A percentile compares a stretch with the other conserved stretches of the same genome.
These are phyloP conservation scores for Dendrocopos noguchii DNA, from an alignment of 2,113 vertebrate species.

Conservation along the genomic window DNA sequence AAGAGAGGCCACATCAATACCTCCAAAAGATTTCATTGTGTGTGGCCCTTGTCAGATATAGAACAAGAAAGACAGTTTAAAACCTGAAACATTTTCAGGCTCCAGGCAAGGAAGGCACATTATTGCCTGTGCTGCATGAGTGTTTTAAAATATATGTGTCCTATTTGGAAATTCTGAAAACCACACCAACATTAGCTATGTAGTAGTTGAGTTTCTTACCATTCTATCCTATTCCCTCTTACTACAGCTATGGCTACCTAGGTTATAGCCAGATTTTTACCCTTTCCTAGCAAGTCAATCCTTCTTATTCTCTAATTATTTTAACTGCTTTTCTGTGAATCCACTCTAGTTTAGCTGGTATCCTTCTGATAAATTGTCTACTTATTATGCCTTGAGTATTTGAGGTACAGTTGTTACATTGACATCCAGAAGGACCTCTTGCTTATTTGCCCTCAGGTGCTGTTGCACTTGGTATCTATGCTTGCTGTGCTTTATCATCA, in stretches of 20 bases:
- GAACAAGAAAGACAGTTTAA: background rate
- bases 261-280: background rate
- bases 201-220: background rate
- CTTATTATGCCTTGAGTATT: background rate
- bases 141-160: background rate
- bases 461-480: background rate
- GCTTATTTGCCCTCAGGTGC: background rate
- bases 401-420: background rate
- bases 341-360: background rate
- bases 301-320: background rate
- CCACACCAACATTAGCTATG: background rate
- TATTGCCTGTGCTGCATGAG: background rate
- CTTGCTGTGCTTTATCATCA: background rate
- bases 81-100: background rate
- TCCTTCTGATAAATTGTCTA: background rate
- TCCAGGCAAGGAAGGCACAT: background rate
- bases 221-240: background rate
- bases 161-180: background rate
- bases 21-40: background rate
- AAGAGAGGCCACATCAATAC: background rate
- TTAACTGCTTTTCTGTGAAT: background rate
- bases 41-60: background rate
- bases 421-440: background rate
- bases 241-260: background rate
- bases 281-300: background rate